A percentile compares a stretch with the other conserved stretches of the same genome.
phyloP scores from a whole-genome alignment of 2,113 vertebrate species.

The Alethe castanea region DNA sequence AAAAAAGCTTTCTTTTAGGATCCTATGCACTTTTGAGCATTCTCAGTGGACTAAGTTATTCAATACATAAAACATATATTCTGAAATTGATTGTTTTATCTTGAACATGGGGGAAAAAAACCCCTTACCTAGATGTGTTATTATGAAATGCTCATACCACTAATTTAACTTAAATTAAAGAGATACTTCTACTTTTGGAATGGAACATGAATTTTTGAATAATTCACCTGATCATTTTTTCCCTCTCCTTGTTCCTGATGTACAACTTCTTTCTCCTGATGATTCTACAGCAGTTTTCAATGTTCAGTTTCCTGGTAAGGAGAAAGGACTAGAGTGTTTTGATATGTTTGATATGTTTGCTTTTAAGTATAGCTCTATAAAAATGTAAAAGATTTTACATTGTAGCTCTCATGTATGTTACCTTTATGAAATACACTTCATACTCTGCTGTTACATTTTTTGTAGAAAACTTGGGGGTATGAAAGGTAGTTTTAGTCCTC shows the following conservation, averaged over 20 bases:
- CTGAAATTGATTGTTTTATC: neutral
- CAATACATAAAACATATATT: neutral
- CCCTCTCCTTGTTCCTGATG: neutral
- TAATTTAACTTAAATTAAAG: neutral
- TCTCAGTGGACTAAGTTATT: neutral
- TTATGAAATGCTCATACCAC: neutral
- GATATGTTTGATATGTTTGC: neutral
- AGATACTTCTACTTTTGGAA: neutral
- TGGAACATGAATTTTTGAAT: neutral
- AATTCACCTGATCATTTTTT: neutral
- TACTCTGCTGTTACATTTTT: neutral
- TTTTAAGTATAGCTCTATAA: neutral
- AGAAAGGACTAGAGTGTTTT: neutral
- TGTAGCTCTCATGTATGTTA: neutral
- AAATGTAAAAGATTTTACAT: neutral
- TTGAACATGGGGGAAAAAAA: neutral
- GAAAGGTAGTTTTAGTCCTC: neutral
- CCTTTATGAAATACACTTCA: rapidly evolving
- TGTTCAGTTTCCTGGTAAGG: neutral
- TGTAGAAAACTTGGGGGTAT: neutral
- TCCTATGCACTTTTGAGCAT: neutral
- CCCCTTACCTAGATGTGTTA: neutral
- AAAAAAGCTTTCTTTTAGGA: neutral
- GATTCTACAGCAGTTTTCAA: neutral
- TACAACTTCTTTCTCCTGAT: neutral